Evolutionary conservation across 2,113 vertebrate species (phyloP), one percentile per base, ranked within the genome.

Genomic region (Aix galericulata): DNA sequence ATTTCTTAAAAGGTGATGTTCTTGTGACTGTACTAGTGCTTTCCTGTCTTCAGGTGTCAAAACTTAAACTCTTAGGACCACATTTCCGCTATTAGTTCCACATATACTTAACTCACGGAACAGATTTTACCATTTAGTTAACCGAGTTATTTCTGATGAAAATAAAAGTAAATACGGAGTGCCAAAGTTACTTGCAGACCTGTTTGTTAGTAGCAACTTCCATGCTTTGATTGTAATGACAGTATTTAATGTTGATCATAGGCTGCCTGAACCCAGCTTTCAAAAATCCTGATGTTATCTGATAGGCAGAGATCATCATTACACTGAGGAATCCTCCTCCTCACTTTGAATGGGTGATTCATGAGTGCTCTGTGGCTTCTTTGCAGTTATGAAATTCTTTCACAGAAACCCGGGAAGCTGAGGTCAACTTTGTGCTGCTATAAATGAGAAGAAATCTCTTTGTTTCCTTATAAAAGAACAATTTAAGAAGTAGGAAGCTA

Each of bases 241-340:
- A 58, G 75, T 23, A 48, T 53, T 62, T 78, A 72, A 22, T 64
- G 23, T 71, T 91, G 85, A 94, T 78, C 5, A 82, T 18, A 62
- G 17, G 27, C 79, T 84, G 11, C 69, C 32, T 81, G 50, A 52
- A 63, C 56, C 55, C 42, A 32, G 56, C 64, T 64, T 59, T 91
- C 81, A 83, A 83, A 93, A 91, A 56, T 52, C 82, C 79, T 72
- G 88, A 78, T 80, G 66, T 79, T 91, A 91, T 64, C 62, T 78
- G 26, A 31, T 20, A 68, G 56, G 26, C 8, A 40, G 86, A 81
- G 93, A 88, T 94, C 68, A 27, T 23, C 3, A 11, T 94, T 81
- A 64, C 86, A 25, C 68, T 72, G 72, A 60, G 46, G 68, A 86
- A 26, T 40, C 64, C 53, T 92, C 50, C 73, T 79, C 36, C 77